Base-by-base conservation (phyloP, 2,113 vertebrate species). In the Percopsis transmontana region DNA sequence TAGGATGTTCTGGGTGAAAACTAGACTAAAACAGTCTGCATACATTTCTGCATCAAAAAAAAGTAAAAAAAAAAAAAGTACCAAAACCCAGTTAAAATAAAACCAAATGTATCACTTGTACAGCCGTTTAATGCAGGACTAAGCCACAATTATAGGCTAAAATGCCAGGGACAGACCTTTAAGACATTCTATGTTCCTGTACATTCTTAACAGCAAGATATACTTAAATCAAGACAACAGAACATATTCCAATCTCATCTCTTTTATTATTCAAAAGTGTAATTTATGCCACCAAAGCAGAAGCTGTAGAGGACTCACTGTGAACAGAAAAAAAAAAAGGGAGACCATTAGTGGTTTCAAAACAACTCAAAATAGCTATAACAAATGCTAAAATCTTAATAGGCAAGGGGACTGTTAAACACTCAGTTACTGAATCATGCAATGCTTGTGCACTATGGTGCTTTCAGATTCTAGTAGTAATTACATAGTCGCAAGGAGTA, bases 271-370 rank as follows among this genome's bases (percentile, higher is more conserved):
- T 47, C 45, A 47, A 14, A 47, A 47, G 45, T 72, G 51, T 69
- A 40, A 68, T 88, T 96, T 97, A 99, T 75, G 97, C 96, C 60
- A 99, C 97, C 88, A 99, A 91, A 91, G 97, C 97, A 90, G 97
- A 99, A 66, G 97, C 97, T 91, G 97, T 99, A 19, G 97, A 99
- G 27, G 97, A 99, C 90, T 99, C 97, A 16, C 97, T 99, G 94
- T 79, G 62, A 74, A 80, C 81, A 86, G 77, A 85, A 72, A 77
- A 62, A 57, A 86, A 76, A 85, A 72, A 77, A 62, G 53, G 53
- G 1, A 23, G 1, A 51, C 1, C 0, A n/a, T 82, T 52, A 80
- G 63, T 61, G 41, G 10, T 2, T 12, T 16, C 13, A 48, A 48
- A 33, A 47, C 16, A 48, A n/a, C 18, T 51, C n/a, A 19, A 48